phyloP scores from a whole-genome alignment of 1,140 invertebrate species.

The Theocolax elegans region DNA sequence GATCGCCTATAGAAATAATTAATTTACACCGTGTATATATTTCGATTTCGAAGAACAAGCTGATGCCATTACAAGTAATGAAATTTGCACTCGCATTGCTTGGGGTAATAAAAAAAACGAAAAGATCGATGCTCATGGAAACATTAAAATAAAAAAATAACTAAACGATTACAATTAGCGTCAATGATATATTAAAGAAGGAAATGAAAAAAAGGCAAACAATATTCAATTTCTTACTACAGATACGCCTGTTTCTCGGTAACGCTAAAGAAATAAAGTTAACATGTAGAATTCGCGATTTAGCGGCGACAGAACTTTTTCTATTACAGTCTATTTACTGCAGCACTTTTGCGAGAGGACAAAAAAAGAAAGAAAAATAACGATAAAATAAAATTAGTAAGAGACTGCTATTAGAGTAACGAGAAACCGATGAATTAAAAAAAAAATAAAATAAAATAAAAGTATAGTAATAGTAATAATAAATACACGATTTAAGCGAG shows the following conservation, averaged over 20 bases:
- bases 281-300: slow-evolving; percentile 3
- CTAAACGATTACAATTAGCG: too few relatives aligned
- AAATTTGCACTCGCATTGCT: slow-evolving; percentile 2
- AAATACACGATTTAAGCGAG: slow-evolving; percentile 34
- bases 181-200: too few relatives aligned
- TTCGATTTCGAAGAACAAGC: slow-evolving; percentile 12
- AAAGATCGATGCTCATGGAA: slow-evolving; percentile 28
- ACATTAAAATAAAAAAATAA: neutral
- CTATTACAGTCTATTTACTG: slow-evolving; percentile 5
- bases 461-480: slow-evolving; percentile 28
- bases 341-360: slow-evolving; percentile 16
- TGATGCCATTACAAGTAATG: slow-evolving; percentile 19
- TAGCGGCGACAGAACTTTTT: too few relatives aligned
- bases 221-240: slow-evolving; percentile 1
- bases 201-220: too few relatives aligned
- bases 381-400: slow-evolving; percentile 17
- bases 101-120: neutral
- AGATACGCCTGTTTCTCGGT: slow-evolving; percentile 16
- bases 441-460: too few relatives aligned
- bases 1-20: slow-evolving; percentile 15
- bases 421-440: slow-evolving; percentile 18
- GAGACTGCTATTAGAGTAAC: slow-evolving; percentile 14
- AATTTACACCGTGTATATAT: slow-evolving; percentile 36
- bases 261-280: slow-evolving; percentile 1
- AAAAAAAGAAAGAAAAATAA: too few relatives aligned